Evolutionary conservation across 2,113 vertebrate species (phyloP).

Genomic region (Nothoprocta perdicaria): DNA sequence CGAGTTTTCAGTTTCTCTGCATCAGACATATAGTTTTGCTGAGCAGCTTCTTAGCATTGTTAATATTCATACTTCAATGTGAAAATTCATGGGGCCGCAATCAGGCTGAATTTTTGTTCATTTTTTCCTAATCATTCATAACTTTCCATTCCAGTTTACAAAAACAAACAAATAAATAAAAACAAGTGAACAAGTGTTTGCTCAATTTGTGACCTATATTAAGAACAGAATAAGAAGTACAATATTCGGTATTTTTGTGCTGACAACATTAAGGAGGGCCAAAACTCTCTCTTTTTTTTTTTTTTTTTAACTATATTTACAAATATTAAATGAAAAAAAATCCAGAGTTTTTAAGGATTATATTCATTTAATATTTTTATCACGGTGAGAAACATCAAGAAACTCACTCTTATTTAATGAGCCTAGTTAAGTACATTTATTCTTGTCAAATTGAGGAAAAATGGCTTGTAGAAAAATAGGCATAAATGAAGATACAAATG

Average conservation of each 20-base stretch:
- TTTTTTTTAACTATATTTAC: neutral
- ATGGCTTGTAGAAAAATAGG: neutral
- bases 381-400: neutral
- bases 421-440: neutral
- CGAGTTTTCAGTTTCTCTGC: neutral
- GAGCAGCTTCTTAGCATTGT: neutral
- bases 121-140: neutral
- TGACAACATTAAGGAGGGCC: neutral
- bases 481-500: neutral
- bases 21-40: neutral
- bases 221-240: neutral
- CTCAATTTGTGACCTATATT: neutral
- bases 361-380: neutral
- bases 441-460: neutral
- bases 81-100: neutral
- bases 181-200: neutral
- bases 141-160: neutral
- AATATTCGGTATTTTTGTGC: neutral
- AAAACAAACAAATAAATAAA: neutral
- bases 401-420: neutral
- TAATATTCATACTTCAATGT: constrained; percentile 13
- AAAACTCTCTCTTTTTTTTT: no score
- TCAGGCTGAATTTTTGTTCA: neutral
- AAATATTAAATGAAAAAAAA: neutral
- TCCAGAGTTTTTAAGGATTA: neutral